These are phyloP conservation scores for Cyanocitta stelleri DNA, from an alignment of 2,113 vertebrate species.

Conservation along the genomic window DNA sequence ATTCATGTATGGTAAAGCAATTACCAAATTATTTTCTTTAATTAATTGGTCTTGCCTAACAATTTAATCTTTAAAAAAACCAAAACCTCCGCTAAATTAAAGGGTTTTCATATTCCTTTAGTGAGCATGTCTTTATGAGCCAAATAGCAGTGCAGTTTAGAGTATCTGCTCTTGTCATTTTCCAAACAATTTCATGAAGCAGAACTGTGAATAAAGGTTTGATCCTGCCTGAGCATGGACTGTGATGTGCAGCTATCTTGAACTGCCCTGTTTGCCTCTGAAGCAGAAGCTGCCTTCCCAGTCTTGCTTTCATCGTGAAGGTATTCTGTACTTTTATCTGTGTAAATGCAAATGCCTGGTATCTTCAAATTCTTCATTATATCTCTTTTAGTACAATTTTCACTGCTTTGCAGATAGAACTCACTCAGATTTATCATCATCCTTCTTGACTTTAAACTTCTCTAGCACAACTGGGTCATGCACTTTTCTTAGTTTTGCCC, in stretches of 20 bases:
- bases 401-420: not conserved
- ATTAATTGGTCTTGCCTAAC: not conserved
- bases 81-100: not conserved
- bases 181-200: not conserved
- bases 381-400: not conserved
- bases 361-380: not conserved
- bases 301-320: not conserved
- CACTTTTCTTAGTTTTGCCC: not conserved
- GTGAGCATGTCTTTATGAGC: not conserved
- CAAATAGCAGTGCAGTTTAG: not conserved
- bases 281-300: not conserved
- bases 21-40: not conserved
- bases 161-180: not conserved
- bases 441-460: not conserved
- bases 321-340: not conserved
- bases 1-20: not conserved
- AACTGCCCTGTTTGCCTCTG: not conserved
- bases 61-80: not conserved
- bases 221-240: not conserved
- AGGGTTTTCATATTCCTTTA: not conserved
- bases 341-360: not conserved
- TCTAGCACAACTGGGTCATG: not conserved
- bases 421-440: not conserved
- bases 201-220: not conserved
- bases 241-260: not conserved